These are phyloP conservation scores for Drosophila prosaltans DNA, from an alignment of 1,140 invertebrate species.

Conservation along the genomic window DNA sequence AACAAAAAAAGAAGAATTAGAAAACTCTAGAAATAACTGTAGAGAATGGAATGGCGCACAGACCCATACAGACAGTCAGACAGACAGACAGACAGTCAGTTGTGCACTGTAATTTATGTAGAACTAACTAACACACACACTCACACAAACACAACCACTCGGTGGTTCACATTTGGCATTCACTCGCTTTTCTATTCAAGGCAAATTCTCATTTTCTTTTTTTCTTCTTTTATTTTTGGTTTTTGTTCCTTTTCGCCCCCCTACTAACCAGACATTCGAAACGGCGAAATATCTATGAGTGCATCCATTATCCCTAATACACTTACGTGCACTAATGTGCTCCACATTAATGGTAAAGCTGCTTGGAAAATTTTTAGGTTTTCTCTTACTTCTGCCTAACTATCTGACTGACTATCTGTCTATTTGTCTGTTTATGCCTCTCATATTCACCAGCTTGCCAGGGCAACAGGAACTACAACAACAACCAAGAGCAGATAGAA, in stretches of 20 bases:
- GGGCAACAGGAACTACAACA: no score
- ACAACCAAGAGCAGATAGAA: background rate
- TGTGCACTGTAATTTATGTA: slow-evolving; percentile 22
- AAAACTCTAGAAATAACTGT: slow-evolving; percentile 8
- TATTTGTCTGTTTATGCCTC: background rate
- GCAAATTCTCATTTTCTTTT: slow-evolving; percentile 24
- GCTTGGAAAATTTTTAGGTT: slow-evolving; percentile 62
- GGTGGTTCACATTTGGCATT: slow-evolving; percentile 21
- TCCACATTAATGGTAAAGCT: slow-evolving; percentile 73
- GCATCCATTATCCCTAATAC: slow-evolving; percentile 81
- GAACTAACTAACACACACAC: slow-evolving; percentile 17
- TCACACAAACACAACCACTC: slow-evolving; percentile 6
- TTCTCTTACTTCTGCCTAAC: slow-evolving; percentile 24
- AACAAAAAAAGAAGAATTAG: background rate
- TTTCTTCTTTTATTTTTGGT: slow-evolving; percentile 23
- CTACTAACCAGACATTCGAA: slow-evolving; percentile 23
- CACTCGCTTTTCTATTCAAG: slow-evolving; percentile 17
- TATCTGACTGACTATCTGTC: slow-evolving; percentile 2
- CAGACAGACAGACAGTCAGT: slow-evolving; percentile 4
- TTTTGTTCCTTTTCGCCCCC: slow-evolving; percentile 31
- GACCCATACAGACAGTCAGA: slow-evolving; percentile 27
- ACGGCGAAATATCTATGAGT: slow-evolving; percentile 74
- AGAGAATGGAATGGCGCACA: slow-evolving; percentile 12
- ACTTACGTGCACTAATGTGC: slow-evolving; percentile 81
- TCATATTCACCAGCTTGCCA: background rate